These are phyloP conservation scores for Metopolophium dirhodum DNA, from an alignment of 1,140 invertebrate species.

Conservation along the genomic window DNA sequence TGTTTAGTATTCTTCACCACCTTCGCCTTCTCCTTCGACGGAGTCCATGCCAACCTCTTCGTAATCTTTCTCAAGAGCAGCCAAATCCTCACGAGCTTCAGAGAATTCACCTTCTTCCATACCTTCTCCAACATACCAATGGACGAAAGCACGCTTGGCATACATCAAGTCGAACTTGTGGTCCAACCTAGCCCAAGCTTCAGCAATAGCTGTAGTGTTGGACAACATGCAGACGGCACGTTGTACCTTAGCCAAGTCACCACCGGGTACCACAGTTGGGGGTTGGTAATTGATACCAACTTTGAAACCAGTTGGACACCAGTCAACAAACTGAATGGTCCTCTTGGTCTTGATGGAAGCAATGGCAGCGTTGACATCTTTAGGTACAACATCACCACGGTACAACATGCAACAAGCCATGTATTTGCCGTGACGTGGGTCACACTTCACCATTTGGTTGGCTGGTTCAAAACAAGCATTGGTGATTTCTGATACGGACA, in stretches of 20 bases:
- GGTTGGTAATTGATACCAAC: constrained; percentile 82
- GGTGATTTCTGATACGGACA: constrained; percentile 72
- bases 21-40: constrained; percentile 67
- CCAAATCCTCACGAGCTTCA: constrained; percentile 72
- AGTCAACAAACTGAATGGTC: constrained; percentile 71
- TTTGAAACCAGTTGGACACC: constrained; percentile 73
- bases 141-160: constrained; percentile 66
- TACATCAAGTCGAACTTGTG: constrained; percentile 73
- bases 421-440: constrained; percentile 79
- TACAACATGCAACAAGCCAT: constrained; percentile 90
- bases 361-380: constrained; percentile 78
- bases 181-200: constrained; percentile 80
- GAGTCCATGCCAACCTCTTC: constrained; percentile 73
- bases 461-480: constrained; percentile 75
- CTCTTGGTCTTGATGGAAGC: constrained; percentile 75
- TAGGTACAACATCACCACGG: constrained; percentile 72
- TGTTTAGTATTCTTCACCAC: constrained; percentile 64
- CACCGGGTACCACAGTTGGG: constrained; percentile 80
- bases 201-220: constrained; percentile 85
- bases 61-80: constrained; percentile 72
- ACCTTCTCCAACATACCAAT: constrained; percentile 67
- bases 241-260: constrained; percentile 83
- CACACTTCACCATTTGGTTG: constrained; percentile 86
- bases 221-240: constrained; percentile 86
- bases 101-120: constrained; percentile 74